These are phyloP conservation scores for Bombus turneri DNA, from an alignment of 1,140 invertebrate species.

Conservation along the genomic window DNA sequence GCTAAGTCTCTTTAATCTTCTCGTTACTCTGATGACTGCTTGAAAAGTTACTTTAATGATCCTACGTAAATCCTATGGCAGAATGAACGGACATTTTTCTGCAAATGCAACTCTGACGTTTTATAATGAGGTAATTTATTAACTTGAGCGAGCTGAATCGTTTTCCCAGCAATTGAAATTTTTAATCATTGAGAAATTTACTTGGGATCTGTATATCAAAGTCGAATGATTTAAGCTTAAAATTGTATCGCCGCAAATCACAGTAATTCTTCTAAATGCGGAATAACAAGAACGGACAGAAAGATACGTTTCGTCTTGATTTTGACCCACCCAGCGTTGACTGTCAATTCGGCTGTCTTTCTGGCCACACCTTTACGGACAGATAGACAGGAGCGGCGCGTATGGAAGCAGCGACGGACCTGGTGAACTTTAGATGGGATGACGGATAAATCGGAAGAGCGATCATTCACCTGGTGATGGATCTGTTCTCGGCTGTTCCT, in stretches of 20 bases:
- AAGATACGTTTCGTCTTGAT: not conserved
- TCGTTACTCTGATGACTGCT: too few species aligned
- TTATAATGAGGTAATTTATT: too few species aligned
- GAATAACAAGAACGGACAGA: not conserved
- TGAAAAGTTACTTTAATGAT: too few species aligned
- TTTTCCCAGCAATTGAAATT: too few species aligned
- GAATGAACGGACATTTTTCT: too few species aligned
- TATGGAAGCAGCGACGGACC: slow-evolving; percentile 32
- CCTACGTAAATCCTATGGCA: too few species aligned
- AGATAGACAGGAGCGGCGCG: slow-evolving; percentile 3
- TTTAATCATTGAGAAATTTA: too few species aligned
- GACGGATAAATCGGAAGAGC: slow-evolving; percentile 64
- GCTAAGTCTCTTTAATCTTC: too few species aligned
- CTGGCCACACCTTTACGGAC: slow-evolving; percentile 60
- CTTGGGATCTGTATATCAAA: not conserved
- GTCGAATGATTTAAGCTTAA: not conserved
- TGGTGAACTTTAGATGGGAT: slow-evolving; percentile 61
- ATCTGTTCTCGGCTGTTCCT: slow-evolving; percentile 65
- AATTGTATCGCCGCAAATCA: not conserved
- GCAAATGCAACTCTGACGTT: too few species aligned
- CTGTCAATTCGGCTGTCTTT: slow-evolving; percentile 52
- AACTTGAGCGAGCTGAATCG: too few species aligned
- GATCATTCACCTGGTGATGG: slow-evolving; percentile 66
- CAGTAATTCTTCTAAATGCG: too few species aligned
- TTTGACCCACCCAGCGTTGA: not conserved